phyloP scores from a whole-genome alignment of 2,888 invertebrate species.

The Punctoribates punctum region DNA sequence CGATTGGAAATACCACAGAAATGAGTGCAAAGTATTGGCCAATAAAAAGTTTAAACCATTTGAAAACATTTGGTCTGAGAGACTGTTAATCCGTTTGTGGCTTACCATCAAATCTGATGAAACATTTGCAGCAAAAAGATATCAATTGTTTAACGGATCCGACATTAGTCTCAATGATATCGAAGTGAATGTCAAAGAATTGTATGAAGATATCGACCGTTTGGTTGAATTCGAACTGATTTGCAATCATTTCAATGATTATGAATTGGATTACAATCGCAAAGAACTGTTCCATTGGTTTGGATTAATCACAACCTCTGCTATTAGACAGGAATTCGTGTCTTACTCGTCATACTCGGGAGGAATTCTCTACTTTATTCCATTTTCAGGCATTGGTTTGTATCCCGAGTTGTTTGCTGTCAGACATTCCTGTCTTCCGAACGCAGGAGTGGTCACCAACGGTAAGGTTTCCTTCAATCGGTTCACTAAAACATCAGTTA shows the following conservation, averaged over 20 bases:
- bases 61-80: too few relatives aligned
- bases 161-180: slow-evolving; percentile 10
- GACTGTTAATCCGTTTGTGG: not conserved
- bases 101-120: slow-evolving; percentile 5
- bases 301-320: not conserved
- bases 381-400: not conserved
- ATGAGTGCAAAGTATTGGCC: slow-evolving; percentile 6
- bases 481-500: too few relatives aligned
- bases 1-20: slow-evolving; percentile 5
- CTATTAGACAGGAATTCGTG: not conserved
- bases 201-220: not conserved
- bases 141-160: slow-evolving; percentile 10
- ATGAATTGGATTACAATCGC: not conserved
- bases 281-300: slow-evolving; percentile 16
- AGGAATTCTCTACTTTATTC: too few relatives aligned
- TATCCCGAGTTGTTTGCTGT: not conserved
- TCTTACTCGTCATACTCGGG: not conserved
- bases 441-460: not conserved
- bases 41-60: not conserved
- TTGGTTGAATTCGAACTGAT: not conserved
- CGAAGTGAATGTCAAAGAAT: not conserved
- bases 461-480: not conserved
- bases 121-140: not conserved
- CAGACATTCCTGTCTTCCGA: not conserved
- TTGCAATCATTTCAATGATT: not conserved